Evolutionary conservation across 2,888 invertebrate genomes (phyloP).

Genomic region (Caenorhabditis parvicauda): DNA sequence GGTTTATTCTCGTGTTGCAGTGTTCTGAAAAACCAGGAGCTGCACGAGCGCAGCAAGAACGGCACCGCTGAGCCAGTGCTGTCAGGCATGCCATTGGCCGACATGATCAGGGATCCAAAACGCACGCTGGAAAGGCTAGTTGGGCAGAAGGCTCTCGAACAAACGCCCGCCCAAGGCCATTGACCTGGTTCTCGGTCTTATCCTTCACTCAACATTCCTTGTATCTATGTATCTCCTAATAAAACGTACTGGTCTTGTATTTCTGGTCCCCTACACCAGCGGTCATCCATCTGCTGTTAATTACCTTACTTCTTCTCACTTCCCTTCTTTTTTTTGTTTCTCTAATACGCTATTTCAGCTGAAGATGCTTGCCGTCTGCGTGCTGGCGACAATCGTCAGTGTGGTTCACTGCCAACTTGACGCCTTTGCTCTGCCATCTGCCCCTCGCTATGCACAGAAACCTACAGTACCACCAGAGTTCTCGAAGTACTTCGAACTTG

Average conservation of each 20-base stretch:
- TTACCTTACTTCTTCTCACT: not conserved
- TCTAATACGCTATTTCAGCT: slow-evolving; percentile 8
- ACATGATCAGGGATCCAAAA: slow-evolving; percentile 58
- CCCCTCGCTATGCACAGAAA: slow-evolving; percentile 52
- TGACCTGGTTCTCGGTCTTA: slow-evolving; percentile 22
- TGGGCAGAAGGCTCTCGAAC: slow-evolving; percentile 27
- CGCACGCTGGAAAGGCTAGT: slow-evolving; percentile 57
- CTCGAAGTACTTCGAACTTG: slow-evolving; percentile 59
- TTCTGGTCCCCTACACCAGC: slow-evolving; percentile 9
- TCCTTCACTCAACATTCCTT: slow-evolving; percentile 4
- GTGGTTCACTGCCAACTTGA: slow-evolving; percentile 36
- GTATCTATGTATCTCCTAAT: slow-evolving; percentile 19
- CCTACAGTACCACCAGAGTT: slow-evolving; percentile 61
- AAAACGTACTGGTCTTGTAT: slow-evolving; percentile 17
- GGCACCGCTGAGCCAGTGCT: slow-evolving; percentile 40
- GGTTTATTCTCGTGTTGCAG: slow-evolving; percentile 14
- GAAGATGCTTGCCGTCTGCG: slow-evolving; percentile 29
- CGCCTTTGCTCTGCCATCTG: slow-evolving; percentile 47
- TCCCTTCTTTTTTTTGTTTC: not conserved
- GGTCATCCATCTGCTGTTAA: slow-evolving; percentile 2
- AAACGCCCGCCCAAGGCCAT: slow-evolving; percentile 24
- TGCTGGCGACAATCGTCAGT: slow-evolving; percentile 19
- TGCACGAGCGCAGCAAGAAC: slow-evolving; percentile 43
- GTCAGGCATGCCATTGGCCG: slow-evolving; percentile 50
- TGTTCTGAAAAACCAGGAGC: slow-evolving; percentile 61